Percentiles rank a stretch among this genome's conserved stretches.
These are phyloP conservation scores for Pristionchus japonicus DNA, from an alignment of 2,888 invertebrate species.

Conservation along the genomic window DNA sequence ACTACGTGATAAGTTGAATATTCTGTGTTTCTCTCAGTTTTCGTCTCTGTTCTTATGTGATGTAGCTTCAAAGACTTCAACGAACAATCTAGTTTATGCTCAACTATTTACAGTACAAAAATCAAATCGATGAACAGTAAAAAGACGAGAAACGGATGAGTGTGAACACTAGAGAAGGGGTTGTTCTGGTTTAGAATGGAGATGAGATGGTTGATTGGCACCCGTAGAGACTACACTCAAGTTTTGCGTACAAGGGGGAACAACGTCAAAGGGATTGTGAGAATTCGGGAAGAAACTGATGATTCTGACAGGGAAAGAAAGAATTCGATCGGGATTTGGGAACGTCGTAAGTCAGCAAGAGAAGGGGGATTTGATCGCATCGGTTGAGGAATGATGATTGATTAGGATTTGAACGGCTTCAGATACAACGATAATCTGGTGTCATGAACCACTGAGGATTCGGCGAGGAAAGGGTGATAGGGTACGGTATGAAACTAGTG, in stretches of 20 bases:
- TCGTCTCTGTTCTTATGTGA: background rate
- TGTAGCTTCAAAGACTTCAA: background rate
- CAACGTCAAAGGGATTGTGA: background rate
- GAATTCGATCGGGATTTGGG: background rate
- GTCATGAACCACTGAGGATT: conserved; percentile 23
- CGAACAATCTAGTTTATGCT: background rate
- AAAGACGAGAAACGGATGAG: background rate
- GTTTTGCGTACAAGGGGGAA: conserved; percentile 11
- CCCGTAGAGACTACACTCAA: conserved; percentile 17
- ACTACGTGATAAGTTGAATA: background rate
- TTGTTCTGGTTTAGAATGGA: background rate
- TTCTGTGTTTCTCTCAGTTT: background rate
- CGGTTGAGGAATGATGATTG: background rate
- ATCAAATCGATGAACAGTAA: conserved; percentile 15
- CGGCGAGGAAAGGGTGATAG: background rate
- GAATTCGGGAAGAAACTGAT: background rate
- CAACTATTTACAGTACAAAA: background rate
- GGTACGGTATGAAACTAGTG: background rate
- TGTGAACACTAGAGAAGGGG: background rate
- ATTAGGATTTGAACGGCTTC: background rate
- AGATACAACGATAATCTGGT: background rate
- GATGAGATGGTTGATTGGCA: conserved; percentile 19
- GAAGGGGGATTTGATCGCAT: background rate
- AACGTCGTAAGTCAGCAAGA: background rate
- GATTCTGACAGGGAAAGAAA: background rate